Conservation (phyloP, 2,797 vertebrate species). For the Acipenser ruthenus region DNA sequence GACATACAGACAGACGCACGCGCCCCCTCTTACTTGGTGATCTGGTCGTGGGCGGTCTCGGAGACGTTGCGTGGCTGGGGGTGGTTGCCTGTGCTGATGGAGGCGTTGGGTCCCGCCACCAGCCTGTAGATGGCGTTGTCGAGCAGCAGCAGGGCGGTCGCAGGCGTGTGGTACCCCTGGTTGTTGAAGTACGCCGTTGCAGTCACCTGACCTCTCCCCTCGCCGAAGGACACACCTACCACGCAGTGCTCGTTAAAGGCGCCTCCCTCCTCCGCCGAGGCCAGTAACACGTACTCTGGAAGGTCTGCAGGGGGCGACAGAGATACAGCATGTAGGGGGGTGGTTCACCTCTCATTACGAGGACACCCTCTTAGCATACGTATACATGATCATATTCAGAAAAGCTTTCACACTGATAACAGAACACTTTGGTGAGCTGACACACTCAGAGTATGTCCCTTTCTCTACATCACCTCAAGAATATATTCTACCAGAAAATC, state of each 20-base stretch:
- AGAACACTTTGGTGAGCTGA: too few species aligned
- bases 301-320: conserved; percentile 54
- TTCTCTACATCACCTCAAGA: too few species aligned
- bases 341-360: too few species aligned
- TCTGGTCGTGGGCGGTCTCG: conserved; percentile 75
- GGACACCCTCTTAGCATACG: too few species aligned
- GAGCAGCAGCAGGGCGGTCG: conserved; percentile 74
- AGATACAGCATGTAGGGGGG: too few species aligned
- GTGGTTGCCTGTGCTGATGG: conserved; percentile 77
- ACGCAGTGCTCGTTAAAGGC: conserved; percentile 83
- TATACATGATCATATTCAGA: too few species aligned
- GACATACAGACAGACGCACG: too few species aligned
- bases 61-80: conserved; percentile 88
- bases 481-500: too few species aligned
- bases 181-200: conserved; percentile 89
- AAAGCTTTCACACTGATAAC: too few species aligned
- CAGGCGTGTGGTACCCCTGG: conserved; percentile 84
- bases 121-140: conserved; percentile 80
- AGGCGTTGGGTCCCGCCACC: conserved; percentile 75
- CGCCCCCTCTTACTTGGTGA: conserved; percentile 70
- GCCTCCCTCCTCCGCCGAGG: conserved; percentile 71
- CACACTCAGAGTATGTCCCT: too few species aligned
- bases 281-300: conserved; percentile 75
- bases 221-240: conserved; percentile 68
- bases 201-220: conserved; percentile 32